phyloP scores from a whole-genome alignment of 2,113 vertebrate genomes.

The Manacus vitellinus region DNA sequence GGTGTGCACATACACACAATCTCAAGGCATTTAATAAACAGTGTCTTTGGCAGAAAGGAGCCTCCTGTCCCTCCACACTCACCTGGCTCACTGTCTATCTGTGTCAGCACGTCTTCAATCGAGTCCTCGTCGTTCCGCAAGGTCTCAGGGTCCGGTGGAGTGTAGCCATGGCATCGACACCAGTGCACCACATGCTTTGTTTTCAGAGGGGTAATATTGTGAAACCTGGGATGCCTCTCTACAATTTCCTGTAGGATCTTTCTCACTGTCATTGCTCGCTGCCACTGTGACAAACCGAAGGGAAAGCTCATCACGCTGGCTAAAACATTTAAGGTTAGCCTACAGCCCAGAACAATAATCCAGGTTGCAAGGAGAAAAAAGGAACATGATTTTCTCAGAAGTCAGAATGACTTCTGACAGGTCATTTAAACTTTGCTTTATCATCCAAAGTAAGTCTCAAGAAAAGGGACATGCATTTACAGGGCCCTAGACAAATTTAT shows the following conservation, averaged over 20 bases:
- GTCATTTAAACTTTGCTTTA: not conserved
- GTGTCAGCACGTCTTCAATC: conserved; percentile 93
- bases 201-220: conserved; percentile 84
- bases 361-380: not conserved
- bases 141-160: conserved; percentile 89
- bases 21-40: not conserved
- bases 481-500: not conserved
- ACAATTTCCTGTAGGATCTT: conserved; percentile 90
- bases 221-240: conserved; percentile 88
- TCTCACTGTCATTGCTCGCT: conserved; percentile 90
- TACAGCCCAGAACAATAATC: not conserved
- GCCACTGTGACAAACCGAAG: conserved; percentile 82
- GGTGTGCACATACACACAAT: fast-evolving
- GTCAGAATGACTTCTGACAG: not conserved
- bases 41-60: not conserved
- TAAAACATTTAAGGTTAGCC: not conserved
- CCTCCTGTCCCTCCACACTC: not conserved
- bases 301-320: not conserved
- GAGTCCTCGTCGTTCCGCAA: conserved; percentile 83
- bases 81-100: conserved; percentile 96
- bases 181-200: conserved; percentile 93
- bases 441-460: not conserved
- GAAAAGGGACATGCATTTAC: not conserved
- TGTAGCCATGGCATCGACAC: conserved; percentile 94
- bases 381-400: not conserved